phyloP scores from a whole-genome alignment of 2,113 vertebrate genomes.

The Stigmatopora nigra region DNA sequence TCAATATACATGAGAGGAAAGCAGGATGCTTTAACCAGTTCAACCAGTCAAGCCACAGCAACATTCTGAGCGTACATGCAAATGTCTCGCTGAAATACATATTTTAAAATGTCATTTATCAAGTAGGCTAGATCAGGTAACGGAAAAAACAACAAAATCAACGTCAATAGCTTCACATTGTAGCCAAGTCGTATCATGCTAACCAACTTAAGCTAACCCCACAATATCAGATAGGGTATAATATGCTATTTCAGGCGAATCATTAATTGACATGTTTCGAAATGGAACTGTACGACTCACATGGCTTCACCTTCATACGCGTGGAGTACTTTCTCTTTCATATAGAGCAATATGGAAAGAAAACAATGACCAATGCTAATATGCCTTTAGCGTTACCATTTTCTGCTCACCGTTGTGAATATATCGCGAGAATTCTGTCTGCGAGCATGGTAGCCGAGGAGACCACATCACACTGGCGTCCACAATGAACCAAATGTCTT shows the following conservation, averaged over 20 bases:
- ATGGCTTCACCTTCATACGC: conserved; percentile 24
- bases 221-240: background rate
- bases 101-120: no score
- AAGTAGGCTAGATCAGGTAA: no score
- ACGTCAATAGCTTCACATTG: background rate
- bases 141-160: background rate
- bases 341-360: background rate
- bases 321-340: conserved; percentile 1
- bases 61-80: background rate
- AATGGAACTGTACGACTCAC: background rate
- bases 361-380: conserved; percentile 17
- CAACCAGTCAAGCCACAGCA: background rate
- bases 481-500: no score
- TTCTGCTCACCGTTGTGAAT: background rate
- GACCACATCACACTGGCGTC: background rate
- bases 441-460: conserved; percentile 24
- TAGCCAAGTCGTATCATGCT: background rate
- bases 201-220: conserved; percentile 22
- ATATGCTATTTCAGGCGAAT: background rate
- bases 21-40: background rate
- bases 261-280: background rate
- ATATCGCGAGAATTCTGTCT: conserved; percentile 28
- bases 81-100: no score
- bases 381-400: conserved; percentile 17
- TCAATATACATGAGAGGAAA: background rate